A percentile compares a stretch with the other conserved stretches of the same genome.
Evolutionary conservation across 2,888 invertebrate genomes (phyloP).

Genomic region (Coleophora deauratella): DNA sequence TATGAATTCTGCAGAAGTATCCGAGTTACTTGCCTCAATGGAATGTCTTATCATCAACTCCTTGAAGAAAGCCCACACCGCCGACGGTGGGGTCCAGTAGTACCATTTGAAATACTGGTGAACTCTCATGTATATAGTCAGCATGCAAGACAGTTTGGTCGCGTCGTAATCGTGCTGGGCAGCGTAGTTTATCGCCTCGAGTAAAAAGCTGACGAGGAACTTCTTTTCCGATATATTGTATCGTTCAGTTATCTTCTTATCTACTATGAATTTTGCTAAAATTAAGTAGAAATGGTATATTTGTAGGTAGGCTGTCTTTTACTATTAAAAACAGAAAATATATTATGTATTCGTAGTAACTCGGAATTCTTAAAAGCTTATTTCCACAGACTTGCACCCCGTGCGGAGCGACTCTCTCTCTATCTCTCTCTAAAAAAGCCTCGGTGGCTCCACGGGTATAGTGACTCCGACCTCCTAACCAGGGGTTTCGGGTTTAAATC

Average conservation of each 20-base stretch:
- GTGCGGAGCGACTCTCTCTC: no score
- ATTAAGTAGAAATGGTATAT: slow-evolving; percentile 1
- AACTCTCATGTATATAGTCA: slow-evolving; percentile 45
- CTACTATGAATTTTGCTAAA: slow-evolving; percentile 39
- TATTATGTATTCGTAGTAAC: no score
- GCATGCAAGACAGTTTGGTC: slow-evolving; percentile 38
- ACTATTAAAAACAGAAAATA: background rate
- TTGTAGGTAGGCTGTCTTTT: background rate
- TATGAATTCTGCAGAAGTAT: no score
- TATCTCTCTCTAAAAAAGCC: no score
- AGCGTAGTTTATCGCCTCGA: slow-evolving; percentile 45
- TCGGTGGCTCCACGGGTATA: no score
- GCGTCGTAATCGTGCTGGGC: slow-evolving; percentile 46
- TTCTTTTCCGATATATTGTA: slow-evolving; percentile 40
- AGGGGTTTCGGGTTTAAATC: no score
- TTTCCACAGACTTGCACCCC: no score
- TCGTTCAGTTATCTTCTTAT: slow-evolving; percentile 41
- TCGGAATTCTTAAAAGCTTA: no score
- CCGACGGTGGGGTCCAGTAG: slow-evolving; percentile 45
- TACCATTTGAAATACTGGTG: slow-evolving; percentile 54
- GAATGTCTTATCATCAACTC: slow-evolving; percentile 55
- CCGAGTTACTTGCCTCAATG: slow-evolving; percentile 35
- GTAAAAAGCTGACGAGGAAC: slow-evolving; percentile 38
- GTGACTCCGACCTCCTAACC: no score
- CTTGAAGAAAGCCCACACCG: slow-evolving; percentile 53